Percentiles rank a stretch among this genome's conserved stretches.
Evolutionary conservation across 2,113 vertebrate species (phyloP).

Genomic region (Sporophila hypoxantha): DNA sequence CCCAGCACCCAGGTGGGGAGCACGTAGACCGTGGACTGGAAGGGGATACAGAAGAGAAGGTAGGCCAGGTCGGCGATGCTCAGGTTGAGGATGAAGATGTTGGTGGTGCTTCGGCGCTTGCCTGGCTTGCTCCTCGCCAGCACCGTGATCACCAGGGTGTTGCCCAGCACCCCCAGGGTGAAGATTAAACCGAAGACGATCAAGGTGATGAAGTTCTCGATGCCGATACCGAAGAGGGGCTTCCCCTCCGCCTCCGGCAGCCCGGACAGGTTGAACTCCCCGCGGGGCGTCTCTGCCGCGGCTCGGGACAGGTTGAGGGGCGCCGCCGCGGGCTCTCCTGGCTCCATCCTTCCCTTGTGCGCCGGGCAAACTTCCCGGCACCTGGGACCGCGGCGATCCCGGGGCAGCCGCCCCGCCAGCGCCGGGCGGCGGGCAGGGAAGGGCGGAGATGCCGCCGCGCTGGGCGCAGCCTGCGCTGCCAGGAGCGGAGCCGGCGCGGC

Average conservation of each 20-base stretch:
- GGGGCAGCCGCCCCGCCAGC: neutral
- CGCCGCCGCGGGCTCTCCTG: neutral
- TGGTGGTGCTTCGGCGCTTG: constrained; percentile 88
- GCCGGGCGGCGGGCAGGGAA: neutral
- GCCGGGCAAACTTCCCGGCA: neutral
- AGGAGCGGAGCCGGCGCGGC: too few relatives aligned
- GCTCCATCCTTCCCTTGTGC: constrained; percentile 54
- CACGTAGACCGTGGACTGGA: constrained; percentile 91
- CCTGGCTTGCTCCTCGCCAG: constrained; percentile 85
- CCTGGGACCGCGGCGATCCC: neutral
- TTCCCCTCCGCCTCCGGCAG: neutral
- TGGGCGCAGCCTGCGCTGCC: neutral
- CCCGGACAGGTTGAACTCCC: constrained; percentile 32
- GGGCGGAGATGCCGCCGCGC: neutral
- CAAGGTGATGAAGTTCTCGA: constrained; percentile 87
- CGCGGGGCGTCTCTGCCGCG: neutral
- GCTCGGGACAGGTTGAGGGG: constrained; percentile 50
- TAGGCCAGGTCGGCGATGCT: constrained; percentile 95
- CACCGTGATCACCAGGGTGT: constrained; percentile 92
- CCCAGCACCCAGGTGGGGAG: constrained; percentile 91
- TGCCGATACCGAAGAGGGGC: constrained; percentile 77
- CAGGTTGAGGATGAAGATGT: constrained; percentile 93
- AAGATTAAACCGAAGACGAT: constrained; percentile 89
- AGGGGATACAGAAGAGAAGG: constrained; percentile 93
- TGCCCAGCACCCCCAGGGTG: constrained; percentile 87